Evolutionary conservation across 2,888 invertebrate species (phyloP), one percentile per base, ranked within the genome.

Genomic region (Aricia artaxerxes): DNA sequence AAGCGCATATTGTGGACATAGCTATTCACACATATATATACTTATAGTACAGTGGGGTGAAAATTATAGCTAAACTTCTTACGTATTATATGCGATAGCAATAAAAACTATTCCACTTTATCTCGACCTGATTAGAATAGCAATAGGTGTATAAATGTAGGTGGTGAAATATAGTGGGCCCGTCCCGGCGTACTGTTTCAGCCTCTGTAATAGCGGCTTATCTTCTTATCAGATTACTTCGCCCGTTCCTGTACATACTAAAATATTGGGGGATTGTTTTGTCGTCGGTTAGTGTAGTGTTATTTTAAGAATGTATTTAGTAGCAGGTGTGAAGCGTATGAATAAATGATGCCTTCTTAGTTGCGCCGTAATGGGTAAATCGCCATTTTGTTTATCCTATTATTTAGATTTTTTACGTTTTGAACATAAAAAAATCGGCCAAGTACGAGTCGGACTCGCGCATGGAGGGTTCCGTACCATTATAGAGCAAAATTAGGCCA

Each of bases 61-160:
- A 57, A 57, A 57, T 57, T 57, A 57, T 57, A 57, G 13, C 57
- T 69, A 3, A 6, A 31, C 31, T 35, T 31, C 9, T 35, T 2
- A 69, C 24, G 3, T n/a, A 24, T 4, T 35, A 31, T 69, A 69
- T 24, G 3, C 24, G 35, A 1, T 35, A 5, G 69, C 35, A 24
- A 69, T 6, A 69, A 57, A 77, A 77, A 53, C 24, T 24, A 61
- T 38, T 35, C n/a, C 11, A 61, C 44, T 31, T 13, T 24, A 78
- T 61, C 44, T 44, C 44, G 44, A n/a, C 31, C 35, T 69, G 44
- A 78, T 61, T 69, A 49, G 31, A 16, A 49, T 78, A 16, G 31
- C 69, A 69, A 83, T 83, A 83, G 83, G 83, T 84, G 87, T 86
- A 89, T 88, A 86, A 83, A 81, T 87, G 73, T 16, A 49, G 44